Conservation (phyloP, 2,797 vertebrate species). For the Passerculus sandwichensis region DNA sequence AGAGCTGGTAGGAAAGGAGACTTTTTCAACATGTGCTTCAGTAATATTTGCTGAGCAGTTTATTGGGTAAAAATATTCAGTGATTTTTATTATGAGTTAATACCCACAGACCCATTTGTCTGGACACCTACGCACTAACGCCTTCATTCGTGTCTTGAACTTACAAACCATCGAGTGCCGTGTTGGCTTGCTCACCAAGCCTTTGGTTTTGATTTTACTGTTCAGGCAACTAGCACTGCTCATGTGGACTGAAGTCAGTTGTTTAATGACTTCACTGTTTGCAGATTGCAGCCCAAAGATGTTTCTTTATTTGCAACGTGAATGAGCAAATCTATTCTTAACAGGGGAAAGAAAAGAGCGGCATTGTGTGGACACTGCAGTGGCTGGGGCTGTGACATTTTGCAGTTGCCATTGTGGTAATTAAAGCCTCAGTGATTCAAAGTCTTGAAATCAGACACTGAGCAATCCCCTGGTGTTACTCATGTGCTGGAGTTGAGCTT, state of each 20-base stretch:
- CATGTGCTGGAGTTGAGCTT: constrained; percentile 17
- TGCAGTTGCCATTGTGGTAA: background rate
- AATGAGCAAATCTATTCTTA: constrained; percentile 31
- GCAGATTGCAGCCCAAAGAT: background rate
- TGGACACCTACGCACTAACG: background rate
- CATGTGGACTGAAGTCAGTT: background rate
- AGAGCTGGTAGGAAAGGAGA: constrained; percentile 2
- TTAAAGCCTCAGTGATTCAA: constrained; percentile 40
- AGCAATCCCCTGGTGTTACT: constrained; percentile 54
- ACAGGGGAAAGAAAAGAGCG: background rate
- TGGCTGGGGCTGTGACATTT: constrained; percentile 36
- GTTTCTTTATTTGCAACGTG: constrained; percentile 35
- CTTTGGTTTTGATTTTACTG: constrained; percentile 7
- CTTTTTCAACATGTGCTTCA: background rate
- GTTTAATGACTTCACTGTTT: constrained; percentile 8
- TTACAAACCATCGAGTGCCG: background rate
- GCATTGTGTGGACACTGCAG: background rate
- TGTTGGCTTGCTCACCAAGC: background rate
- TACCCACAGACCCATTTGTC: background rate
- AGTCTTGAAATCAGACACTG: constrained; percentile 46
- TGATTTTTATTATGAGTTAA: background rate
- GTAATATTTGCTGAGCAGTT: background rate
- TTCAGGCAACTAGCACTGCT: background rate
- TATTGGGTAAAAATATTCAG: constrained; percentile 3
- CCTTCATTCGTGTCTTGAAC: background rate